phyloP scores from a whole-genome alignment of 2,888 invertebrate species.

The Drosophila affinis region DNA sequence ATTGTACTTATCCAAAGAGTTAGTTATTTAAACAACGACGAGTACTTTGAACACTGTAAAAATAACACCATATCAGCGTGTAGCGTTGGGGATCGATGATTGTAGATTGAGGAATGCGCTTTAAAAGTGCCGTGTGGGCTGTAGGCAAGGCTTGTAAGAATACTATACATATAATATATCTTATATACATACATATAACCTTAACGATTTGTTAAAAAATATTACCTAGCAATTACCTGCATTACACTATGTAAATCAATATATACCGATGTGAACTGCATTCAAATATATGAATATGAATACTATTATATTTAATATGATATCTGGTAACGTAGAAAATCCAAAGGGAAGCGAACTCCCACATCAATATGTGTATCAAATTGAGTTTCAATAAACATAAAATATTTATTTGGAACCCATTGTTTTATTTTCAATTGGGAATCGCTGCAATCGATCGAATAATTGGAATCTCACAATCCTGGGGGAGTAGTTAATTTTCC shows the following conservation, averaged over 20 bases:
- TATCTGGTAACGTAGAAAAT: slow-evolving; percentile 53
- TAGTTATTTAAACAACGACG: slow-evolving; percentile 36
- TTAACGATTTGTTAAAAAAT: slow-evolving; percentile 54
- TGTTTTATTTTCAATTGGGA: neutral
- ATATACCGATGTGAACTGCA: slow-evolving; percentile 47
- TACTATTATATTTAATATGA: slow-evolving; percentile 49
- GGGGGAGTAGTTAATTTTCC: neutral
- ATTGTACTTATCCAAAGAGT: slow-evolving; percentile 32
- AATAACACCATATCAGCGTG: slow-evolving; percentile 81
- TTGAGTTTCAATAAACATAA: slow-evolving; percentile 76
- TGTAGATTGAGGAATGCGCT: slow-evolving; percentile 56
- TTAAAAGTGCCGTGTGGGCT: slow-evolving; percentile 65
- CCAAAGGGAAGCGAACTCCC: slow-evolving; percentile 22
- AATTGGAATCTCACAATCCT: no score
- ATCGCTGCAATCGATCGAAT: neutral
- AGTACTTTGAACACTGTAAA: slow-evolving; percentile 77
- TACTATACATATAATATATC: slow-evolving; percentile 20
- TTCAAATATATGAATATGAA: slow-evolving; percentile 51
- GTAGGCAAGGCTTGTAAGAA: slow-evolving; percentile 47
- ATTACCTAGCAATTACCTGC: slow-evolving; percentile 43
- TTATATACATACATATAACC: slow-evolving; percentile 18
- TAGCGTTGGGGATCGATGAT: slow-evolving; percentile 47
- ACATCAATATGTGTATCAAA: slow-evolving; percentile 71
- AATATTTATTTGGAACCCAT: slow-evolving; percentile 63
- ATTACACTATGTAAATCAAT: slow-evolving; percentile 35